These are phyloP conservation scores for Pyrochroa serraticornis DNA, from an alignment of 2,888 invertebrate species.

Conservation along the genomic window DNA sequence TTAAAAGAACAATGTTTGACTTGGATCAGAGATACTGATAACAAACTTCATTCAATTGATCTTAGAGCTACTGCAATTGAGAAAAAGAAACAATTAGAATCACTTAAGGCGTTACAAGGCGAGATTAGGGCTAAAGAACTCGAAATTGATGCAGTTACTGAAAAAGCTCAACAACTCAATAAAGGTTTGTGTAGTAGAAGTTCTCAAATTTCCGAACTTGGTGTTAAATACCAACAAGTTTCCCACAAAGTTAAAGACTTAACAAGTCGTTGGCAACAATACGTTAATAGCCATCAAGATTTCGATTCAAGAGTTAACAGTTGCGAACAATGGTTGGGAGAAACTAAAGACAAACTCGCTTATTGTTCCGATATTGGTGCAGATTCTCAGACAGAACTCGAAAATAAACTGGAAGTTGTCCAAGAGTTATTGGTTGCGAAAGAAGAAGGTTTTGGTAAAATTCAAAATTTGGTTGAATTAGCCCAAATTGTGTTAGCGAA, in stretches of 20 bases:
- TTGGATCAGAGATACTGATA: constrained; percentile 90
- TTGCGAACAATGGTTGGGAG: constrained; percentile 82
- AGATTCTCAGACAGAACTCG: constrained; percentile 83
- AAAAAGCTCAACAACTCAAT: constrained; percentile 84
- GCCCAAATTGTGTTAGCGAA: constrained; percentile 91
- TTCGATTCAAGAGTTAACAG: constrained; percentile 81
- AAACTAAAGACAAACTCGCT: constrained; percentile 80
- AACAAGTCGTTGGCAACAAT: constrained; percentile 90
- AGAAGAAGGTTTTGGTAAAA: constrained; percentile 89
- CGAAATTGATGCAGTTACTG: constrained; percentile 91
- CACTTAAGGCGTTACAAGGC: constrained; percentile 79
- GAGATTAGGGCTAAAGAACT: constrained; percentile 89
- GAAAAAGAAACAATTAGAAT: constrained; percentile 84
- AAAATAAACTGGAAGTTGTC: constrained; percentile 81
- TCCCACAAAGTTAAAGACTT: constrained; percentile 91
- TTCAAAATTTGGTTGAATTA: constrained; percentile 86
- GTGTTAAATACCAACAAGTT: constrained; percentile 88
- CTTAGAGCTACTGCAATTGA: constrained; percentile 80
- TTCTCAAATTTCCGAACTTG: constrained; percentile 88
- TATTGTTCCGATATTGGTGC: constrained; percentile 82
- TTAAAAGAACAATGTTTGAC: constrained; percentile 82
- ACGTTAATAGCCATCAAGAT: constrained; percentile 86
- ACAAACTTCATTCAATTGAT: constrained; percentile 85
- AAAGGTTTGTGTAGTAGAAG: constrained; percentile 76
- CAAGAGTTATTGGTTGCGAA: constrained; percentile 89